Conservation (phyloP, 2,888 invertebrate species). For the Bugulina stolonifera region DNA sequence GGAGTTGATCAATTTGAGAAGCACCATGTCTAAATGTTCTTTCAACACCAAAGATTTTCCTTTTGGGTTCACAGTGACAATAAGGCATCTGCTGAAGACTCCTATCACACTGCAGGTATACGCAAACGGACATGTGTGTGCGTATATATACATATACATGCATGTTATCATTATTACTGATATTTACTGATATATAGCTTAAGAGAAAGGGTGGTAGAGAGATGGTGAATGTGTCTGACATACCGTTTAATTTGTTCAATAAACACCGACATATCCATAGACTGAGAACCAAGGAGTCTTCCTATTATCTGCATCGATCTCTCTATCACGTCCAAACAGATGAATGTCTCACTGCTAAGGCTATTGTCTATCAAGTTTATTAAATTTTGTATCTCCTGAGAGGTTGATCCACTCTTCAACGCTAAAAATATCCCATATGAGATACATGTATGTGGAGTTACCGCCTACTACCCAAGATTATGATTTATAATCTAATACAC, state of each 20-base stretch:
- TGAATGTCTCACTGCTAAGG: not conserved
- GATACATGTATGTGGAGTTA: no score
- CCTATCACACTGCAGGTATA: not conserved
- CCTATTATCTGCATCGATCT: not conserved
- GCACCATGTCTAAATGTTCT: not conserved
- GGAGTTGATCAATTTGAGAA: not conserved
- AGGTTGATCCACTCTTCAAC: not conserved
- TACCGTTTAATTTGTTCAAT: not conserved
- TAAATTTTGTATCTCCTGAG: not conserved
- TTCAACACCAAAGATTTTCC: not conserved
- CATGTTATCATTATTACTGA: no score
- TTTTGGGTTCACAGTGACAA: not conserved
- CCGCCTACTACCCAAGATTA: no score
- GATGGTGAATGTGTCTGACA: no score
- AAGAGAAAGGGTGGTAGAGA: no score
- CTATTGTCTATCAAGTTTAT: not conserved
- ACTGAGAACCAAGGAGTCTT: not conserved
- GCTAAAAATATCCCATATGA: conserved; percentile 1
- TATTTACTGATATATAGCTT: no score
- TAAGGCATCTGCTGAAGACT: not conserved
- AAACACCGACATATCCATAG: not conserved
- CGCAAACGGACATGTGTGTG: no score
- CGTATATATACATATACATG: no score
- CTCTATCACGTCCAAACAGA: conserved; percentile 9
- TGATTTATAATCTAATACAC: no score